Conservation (phyloP, 2,797 vertebrate genomes). For the Paratrypauchen microcephalus region DNA sequence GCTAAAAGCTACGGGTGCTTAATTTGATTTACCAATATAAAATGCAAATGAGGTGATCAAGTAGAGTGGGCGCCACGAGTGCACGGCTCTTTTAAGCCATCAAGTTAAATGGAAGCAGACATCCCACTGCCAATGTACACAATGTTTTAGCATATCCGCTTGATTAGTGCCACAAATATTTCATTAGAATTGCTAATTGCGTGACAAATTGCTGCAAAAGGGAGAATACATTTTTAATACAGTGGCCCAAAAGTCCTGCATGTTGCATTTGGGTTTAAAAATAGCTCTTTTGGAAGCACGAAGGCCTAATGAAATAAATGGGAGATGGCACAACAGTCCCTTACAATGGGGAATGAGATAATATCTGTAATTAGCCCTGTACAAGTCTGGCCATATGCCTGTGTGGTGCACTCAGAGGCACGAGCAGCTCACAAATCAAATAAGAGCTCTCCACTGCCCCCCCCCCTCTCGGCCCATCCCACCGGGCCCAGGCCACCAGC, state of each 20-base stretch:
- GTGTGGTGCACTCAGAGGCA: slow-evolving; percentile 71
- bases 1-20: slow-evolving; percentile 99
- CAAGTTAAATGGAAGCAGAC: slow-evolving; percentile 98
- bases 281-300: slow-evolving; percentile 90
- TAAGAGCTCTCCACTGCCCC: slow-evolving; percentile 36
- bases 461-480: neutral
- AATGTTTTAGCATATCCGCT: slow-evolving; percentile 99
- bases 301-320: slow-evolving; percentile 99
- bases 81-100: slow-evolving; percentile 96
- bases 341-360: slow-evolving; percentile 91
- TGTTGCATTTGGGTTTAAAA: slow-evolving; percentile 84
- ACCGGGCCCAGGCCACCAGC: neutral
- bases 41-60: slow-evolving; percentile 99
- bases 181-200: slow-evolving; percentile 96
- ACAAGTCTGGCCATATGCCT: slow-evolving; percentile 83
- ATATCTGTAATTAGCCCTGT: slow-evolving; percentile 90
- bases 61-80: slow-evolving; percentile 93
- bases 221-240: slow-evolving; percentile 79
- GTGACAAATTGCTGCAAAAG: slow-evolving; percentile 95
- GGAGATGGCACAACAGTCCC: slow-evolving; percentile 91
- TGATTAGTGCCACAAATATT: slow-evolving; percentile 98
- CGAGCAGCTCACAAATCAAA: slow-evolving; percentile 66
- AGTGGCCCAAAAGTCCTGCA: slow-evolving; percentile 63
- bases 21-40: slow-evolving; percentile 99
- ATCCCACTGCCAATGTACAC: slow-evolving; percentile 92